A percentile compares a stretch with the other conserved stretches of the same genome.
Conservation (phyloP, 1,140 invertebrate species). For the Arctopsyche grandis region DNA sequence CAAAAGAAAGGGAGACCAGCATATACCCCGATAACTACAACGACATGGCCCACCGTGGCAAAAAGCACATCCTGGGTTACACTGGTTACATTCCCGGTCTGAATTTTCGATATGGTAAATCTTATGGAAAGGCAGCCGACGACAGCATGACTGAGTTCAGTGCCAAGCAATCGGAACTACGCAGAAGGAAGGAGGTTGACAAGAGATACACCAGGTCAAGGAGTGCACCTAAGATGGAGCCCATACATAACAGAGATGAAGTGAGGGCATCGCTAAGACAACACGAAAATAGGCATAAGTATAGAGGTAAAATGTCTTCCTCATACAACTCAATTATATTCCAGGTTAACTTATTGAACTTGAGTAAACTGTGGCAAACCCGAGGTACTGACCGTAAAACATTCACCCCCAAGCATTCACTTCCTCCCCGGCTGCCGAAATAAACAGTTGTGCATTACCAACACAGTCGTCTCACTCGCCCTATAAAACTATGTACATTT, state of each 20-base stretch:
- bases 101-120: conserved; percentile 72
- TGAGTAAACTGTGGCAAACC: too few relatives aligned
- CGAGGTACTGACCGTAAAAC: too few relatives aligned
- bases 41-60: conserved; percentile 61
- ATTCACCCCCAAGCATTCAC: background rate
- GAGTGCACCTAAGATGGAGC: conserved; percentile 68
- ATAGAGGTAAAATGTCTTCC: conserved; percentile 62
- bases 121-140: conserved; percentile 75
- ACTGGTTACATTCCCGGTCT: conserved; percentile 70
- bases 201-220: conserved; percentile 64
- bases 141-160: conserved; percentile 75
- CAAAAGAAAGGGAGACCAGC: conserved; percentile 60
- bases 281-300: conserved; percentile 66
- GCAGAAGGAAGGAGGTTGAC: conserved; percentile 65
- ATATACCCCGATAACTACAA: conserved; percentile 60
- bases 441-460: too few relatives aligned
- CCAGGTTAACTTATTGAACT: too few relatives aligned
- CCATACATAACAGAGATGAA: conserved; percentile 66
- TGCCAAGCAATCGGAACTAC: conserved; percentile 67
- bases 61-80: conserved; percentile 74
- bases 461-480: too few relatives aligned
- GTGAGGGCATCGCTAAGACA: conserved; percentile 63
- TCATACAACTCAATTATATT: background rate
- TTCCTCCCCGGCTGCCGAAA: too few relatives aligned
- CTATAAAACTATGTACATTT: too few relatives aligned